Percentiles rank a stretch among this genome's conserved stretches.
These are phyloP conservation scores for Hylaeus anthracinus DNA, from an alignment of 1,140 invertebrate species.

Conservation along the genomic window DNA sequence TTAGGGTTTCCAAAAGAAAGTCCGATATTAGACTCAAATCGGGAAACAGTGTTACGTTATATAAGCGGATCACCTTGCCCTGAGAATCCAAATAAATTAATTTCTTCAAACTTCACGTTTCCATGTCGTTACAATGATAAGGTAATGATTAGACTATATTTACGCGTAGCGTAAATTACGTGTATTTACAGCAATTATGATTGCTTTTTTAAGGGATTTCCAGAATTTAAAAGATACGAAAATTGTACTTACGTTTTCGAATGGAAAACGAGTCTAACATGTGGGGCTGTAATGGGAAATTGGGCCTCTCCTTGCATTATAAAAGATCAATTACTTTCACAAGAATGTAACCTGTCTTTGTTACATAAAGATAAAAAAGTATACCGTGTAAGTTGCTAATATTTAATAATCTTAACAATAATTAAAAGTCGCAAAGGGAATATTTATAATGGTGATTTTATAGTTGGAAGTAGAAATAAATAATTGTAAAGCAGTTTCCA, in stretches of 20 bases:
- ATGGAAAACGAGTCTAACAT: conserved; percentile 80
- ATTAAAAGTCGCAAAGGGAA: not conserved
- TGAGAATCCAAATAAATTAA: conserved; percentile 68
- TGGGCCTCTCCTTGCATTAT: conserved; percentile 66
- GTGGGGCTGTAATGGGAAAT: conserved; percentile 61
- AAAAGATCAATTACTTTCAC: conserved; percentile 54
- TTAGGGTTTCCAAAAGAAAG: conserved; percentile 77
- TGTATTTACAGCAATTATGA: conserved; percentile 16
- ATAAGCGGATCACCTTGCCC: conserved; percentile 76
- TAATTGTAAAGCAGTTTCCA: not conserved
- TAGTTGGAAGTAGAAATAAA: not conserved
- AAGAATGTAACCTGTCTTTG: conserved; percentile 64
- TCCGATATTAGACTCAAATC: conserved; percentile 67
- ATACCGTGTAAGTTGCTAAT: conserved; percentile 61
- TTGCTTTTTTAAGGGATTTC: conserved; percentile 72
- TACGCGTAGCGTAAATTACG: not conserved
- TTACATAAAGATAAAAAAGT: conserved; percentile 47
- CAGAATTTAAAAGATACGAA: conserved; percentile 74
- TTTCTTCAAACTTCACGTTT: conserved; percentile 78
- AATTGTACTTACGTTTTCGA: conserved; percentile 79
- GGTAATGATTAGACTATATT: conserved; percentile 67
- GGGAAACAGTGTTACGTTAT: conserved; percentile 75
- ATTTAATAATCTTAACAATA: conserved; percentile 7
- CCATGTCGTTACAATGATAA: conserved; percentile 75
- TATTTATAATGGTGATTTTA: not conserved